phyloP scores from a whole-genome alignment of 2,888 invertebrate genomes.

The Eupithecia pulchellata region DNA sequence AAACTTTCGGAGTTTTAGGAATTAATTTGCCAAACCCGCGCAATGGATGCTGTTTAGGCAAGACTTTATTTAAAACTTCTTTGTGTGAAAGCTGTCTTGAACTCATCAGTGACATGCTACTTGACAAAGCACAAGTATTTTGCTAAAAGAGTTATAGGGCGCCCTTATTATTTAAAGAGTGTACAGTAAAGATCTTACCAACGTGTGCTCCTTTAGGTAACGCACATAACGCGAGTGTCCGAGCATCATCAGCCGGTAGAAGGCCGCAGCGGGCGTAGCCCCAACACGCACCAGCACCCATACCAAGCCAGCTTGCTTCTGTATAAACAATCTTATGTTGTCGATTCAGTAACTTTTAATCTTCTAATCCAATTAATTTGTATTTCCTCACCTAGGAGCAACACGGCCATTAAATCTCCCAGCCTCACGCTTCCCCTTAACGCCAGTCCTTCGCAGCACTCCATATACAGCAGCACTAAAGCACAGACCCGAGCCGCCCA shows the following conservation, averaged over 20 bases:
- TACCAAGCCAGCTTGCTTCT: slow-evolving; percentile 54
- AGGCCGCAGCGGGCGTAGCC: slow-evolving; percentile 59
- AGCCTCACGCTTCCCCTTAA: slow-evolving; percentile 60
- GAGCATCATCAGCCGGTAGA: slow-evolving; percentile 53
- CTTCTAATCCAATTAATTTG: too few relatives aligned
- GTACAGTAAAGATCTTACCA: slow-evolving; percentile 10
- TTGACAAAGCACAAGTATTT: too few relatives aligned
- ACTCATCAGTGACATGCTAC: too few relatives aligned
- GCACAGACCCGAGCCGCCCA: slow-evolving; percentile 51
- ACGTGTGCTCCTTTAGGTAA: slow-evolving; percentile 26
- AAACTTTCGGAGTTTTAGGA: too few relatives aligned
- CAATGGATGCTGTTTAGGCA: too few relatives aligned
- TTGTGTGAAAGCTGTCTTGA: too few relatives aligned
- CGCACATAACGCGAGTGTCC: slow-evolving; percentile 53
- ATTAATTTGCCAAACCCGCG: too few relatives aligned
- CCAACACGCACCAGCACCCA: slow-evolving; percentile 54
- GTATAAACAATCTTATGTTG: slow-evolving; percentile 13
- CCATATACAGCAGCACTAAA: slow-evolving; percentile 63
- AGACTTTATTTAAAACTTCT: too few relatives aligned
- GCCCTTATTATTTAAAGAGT: too few relatives aligned
- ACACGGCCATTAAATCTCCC: slow-evolving; percentile 47
- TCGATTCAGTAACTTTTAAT: neutral
- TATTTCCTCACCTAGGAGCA: slow-evolving; percentile 49
- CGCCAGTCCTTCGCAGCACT: slow-evolving; percentile 64
- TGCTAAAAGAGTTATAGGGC: neutral